Evolutionary conservation across 2,888 invertebrate genomes (phyloP).

Genomic region (Scaptodrosophila latifasciaeformis): DNA sequence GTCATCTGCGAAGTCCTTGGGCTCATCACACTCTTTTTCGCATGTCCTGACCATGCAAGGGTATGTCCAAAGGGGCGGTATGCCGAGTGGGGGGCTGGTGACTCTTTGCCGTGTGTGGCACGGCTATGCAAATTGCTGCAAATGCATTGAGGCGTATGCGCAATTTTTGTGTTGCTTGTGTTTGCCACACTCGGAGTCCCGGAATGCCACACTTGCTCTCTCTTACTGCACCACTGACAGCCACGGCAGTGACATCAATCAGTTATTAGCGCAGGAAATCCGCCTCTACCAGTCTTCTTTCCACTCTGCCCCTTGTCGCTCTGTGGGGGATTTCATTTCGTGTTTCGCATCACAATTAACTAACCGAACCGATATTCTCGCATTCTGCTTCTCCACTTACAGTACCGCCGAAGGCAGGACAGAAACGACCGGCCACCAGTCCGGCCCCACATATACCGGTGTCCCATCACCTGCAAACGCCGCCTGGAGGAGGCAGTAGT

Average conservation of each 20-base stretch:
- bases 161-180: constrained; percentile 35
- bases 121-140: constrained; percentile 37
- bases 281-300: constrained; percentile 7
- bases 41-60: no score
- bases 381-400: constrained; percentile 30
- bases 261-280: constrained; percentile 51
- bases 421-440: constrained; percentile 74
- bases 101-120: constrained; percentile 6
- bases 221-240: neutral
- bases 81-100: no score
- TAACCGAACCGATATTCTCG: neutral
- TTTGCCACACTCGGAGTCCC: constrained; percentile 11
- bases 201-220: neutral
- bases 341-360: constrained; percentile 3
- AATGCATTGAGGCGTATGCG: constrained; percentile 50
- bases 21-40: constrained; percentile 15
- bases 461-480: constrained; percentile 73
- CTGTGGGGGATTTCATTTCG: neutral
- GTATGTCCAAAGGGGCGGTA: no score
- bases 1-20: constrained; percentile 18
- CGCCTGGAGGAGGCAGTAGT: constrained; percentile 45
- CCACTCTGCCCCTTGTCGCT: neutral
- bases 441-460: constrained; percentile 73
- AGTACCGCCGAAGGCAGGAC: constrained; percentile 75
- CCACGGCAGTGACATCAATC: constrained; percentile 45